Conservation (phyloP, 2,797 vertebrate genomes). For the Eulemur rubriventer region DNA sequence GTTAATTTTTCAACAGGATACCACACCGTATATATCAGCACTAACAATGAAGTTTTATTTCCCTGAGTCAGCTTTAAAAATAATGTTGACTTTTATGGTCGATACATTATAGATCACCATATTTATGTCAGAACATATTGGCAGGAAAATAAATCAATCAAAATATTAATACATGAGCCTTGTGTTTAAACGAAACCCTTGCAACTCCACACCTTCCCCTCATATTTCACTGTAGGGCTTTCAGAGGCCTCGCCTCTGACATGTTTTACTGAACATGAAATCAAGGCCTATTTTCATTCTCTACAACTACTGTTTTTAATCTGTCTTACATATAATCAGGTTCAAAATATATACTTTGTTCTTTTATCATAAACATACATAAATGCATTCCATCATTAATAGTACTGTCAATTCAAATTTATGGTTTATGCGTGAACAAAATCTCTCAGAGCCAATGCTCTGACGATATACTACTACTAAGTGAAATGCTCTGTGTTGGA, state of each 20-base stretch:
- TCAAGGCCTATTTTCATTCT: constrained; percentile 54
- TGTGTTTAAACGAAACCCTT: constrained; percentile 70
- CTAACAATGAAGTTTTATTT: constrained; percentile 74
- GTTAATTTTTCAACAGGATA: constrained; percentile 9
- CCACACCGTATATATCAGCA: constrained; percentile 33
- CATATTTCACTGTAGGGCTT: background rate
- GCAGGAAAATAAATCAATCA: constrained; percentile 80
- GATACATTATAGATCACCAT: constrained; percentile 69
- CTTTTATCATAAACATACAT: constrained; percentile 22
- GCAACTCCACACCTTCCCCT: constrained; percentile 24
- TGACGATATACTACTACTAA: constrained; percentile 20
- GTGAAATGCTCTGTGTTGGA: background rate
- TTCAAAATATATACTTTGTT: constrained; percentile 35
- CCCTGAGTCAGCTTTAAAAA: constrained; percentile 83
- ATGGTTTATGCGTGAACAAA: constrained; percentile 35
- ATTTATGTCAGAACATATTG: constrained; percentile 78
- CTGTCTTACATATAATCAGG: constrained; percentile 37
- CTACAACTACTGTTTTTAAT: constrained; percentile 39
- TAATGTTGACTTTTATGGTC: constrained; percentile 76
- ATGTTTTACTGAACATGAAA: constrained; percentile 54
- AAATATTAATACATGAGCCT: constrained; percentile 74
- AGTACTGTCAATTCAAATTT: constrained; percentile 43
- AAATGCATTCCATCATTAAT: constrained; percentile 44
- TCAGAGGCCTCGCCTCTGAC: constrained; percentile 51
- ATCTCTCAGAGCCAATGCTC: constrained; percentile 47